Conservation (phyloP, 1,140 invertebrate genomes). For the Cecropterus lyciades region DNA sequence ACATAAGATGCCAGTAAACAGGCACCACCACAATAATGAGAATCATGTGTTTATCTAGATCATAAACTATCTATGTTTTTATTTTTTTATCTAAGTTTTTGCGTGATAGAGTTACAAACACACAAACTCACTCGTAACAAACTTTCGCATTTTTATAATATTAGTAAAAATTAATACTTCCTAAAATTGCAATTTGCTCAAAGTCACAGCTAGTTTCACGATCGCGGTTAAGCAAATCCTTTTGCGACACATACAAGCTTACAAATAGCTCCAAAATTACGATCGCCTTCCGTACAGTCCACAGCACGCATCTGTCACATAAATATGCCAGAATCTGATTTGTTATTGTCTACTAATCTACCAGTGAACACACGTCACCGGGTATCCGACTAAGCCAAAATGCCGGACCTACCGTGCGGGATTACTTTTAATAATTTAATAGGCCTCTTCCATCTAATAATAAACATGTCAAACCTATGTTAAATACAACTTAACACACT, state of each 20-base stretch:
- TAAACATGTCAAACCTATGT: conserved; percentile 77
- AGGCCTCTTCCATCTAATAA: conserved; percentile 76
- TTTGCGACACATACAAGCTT: not conserved
- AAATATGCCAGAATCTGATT: conserved; percentile 66
- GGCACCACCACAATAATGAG: no score
- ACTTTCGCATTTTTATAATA: no score
- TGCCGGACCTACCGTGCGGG: conserved; percentile 64
- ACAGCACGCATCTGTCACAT: conserved; percentile 49
- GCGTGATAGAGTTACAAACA: no score
- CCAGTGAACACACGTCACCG: conserved; percentile 52
- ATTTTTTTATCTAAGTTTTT: no score
- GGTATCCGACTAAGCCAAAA: conserved; percentile 65
- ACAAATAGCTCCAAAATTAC: conserved; percentile 35
- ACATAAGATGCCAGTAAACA: no score
- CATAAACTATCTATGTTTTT: no score
- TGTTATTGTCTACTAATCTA: conserved; percentile 65
- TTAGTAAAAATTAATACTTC: no score
- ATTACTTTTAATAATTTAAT: conserved; percentile 81
- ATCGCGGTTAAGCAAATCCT: conserved; percentile 10
- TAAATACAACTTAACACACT: conserved; percentile 63
- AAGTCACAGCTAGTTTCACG: not conserved
- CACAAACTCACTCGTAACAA: no score
- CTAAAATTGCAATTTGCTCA: not conserved
- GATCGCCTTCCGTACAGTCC: conserved; percentile 32
- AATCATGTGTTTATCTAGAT: no score